phyloP scores from a whole-genome alignment of 1,140 invertebrate species.

The Globodera ellingtonae region DNA sequence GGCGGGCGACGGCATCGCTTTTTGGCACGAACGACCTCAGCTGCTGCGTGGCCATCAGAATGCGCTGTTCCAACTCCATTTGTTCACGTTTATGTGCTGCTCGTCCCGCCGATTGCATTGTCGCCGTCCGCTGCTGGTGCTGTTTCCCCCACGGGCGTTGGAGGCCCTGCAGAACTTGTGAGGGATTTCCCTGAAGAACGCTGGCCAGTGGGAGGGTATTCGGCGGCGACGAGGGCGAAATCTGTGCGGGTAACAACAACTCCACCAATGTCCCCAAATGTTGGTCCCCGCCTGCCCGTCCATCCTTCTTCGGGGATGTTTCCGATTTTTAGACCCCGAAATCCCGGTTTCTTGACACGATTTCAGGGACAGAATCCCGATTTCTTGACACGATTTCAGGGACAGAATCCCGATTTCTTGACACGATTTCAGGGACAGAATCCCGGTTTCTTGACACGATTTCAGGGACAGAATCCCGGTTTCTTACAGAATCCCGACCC shows the following conservation, averaged over 20 bases:
- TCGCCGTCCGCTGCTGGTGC: background rate
- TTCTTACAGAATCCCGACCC: too few relatives aligned
- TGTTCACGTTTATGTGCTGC: background rate
- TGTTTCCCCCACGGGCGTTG: slow-evolving; percentile 14
- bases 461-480: too few relatives aligned
- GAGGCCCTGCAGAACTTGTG: slow-evolving; percentile 27
- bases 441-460: too few relatives aligned
- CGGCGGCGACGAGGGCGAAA: slow-evolving; percentile 17
- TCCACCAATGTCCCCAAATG: background rate
- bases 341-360: too few relatives aligned
- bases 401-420: too few relatives aligned
- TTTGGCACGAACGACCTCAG: background rate
- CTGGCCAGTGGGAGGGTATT: slow-evolving; percentile 18
- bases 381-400: too few relatives aligned
- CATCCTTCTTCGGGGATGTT: too few relatives aligned
- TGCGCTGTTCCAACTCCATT: slow-evolving; percentile 16
- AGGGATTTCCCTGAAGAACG: slow-evolving; percentile 27
- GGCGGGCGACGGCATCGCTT: background rate
- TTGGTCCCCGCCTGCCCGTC: too few relatives aligned
- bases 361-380: too few relatives aligned
- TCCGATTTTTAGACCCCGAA: background rate
- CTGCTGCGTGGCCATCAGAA: slow-evolving; percentile 28
- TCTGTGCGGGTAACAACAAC: background rate
- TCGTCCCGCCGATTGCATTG: background rate
- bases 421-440: too few relatives aligned